These are phyloP conservation scores for Malurus alboscapulatus DNA, from an alignment of 2,113 vertebrate genomes.

Conservation along the genomic window DNA sequence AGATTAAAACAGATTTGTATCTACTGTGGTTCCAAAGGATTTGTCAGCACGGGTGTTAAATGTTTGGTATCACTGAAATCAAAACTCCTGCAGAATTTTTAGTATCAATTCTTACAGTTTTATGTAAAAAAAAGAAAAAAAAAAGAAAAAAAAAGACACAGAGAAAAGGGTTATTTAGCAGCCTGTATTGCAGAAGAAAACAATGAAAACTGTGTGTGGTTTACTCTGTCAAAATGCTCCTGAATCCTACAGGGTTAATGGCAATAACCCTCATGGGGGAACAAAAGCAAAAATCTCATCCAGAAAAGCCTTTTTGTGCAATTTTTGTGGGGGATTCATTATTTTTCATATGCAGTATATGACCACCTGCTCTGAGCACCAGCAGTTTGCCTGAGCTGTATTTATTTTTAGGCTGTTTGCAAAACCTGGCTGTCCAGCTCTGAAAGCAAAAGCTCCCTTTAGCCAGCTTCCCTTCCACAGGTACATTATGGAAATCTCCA, in stretches of 20 bases:
- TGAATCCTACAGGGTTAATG: neutral
- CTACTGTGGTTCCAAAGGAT: neutral
- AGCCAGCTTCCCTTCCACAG: neutral
- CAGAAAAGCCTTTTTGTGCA: neutral
- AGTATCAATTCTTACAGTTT: neutral
- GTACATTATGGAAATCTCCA: neutral
- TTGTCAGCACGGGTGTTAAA: neutral
- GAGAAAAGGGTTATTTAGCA: neutral
- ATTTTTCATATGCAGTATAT: neutral
- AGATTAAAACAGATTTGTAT: neutral
- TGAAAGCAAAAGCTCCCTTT: neutral
- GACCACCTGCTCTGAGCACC: slow-evolving; percentile 1
- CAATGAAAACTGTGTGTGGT: neutral
- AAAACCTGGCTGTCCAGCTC: neutral
- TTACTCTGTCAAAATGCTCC: neutral
- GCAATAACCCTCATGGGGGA: neutral
- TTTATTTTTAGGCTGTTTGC: slow-evolving; percentile 17
- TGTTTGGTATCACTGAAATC: neutral
- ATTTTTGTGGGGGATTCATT: neutral
- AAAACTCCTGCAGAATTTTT: neutral
- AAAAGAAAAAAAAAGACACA: neutral
- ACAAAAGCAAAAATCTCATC: neutral
- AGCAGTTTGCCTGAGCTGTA: neutral
- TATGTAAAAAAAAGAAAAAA: neutral
- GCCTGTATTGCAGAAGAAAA: neutral